A percentile compares a stretch with the other conserved stretches of the same genome.
phyloP scores from a whole-genome alignment of 2,797 vertebrate species.

The Leptatherina wallacei region DNA sequence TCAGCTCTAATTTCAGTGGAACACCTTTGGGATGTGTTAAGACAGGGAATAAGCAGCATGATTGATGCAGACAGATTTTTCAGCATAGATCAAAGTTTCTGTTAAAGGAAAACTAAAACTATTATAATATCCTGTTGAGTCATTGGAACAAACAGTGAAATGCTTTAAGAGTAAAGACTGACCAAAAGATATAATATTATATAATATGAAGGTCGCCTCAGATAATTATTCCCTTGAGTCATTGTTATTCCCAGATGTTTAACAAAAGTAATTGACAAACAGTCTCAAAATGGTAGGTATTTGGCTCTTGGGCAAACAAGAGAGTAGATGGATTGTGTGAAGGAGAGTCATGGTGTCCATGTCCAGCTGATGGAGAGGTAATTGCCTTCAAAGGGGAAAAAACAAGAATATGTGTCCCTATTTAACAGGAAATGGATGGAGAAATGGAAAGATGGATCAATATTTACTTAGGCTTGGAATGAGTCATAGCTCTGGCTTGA shows the following conservation, averaged over 20 bases:
- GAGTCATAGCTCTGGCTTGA: constrained; percentile 49
- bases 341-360: not conserved
- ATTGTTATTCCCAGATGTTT: constrained; percentile 12
- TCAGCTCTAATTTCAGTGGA: too few relatives aligned
- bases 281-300: constrained; percentile 15
- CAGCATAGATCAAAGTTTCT: too few relatives aligned
- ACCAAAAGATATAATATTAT: not conserved
- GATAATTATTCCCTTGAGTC: constrained; percentile 32
- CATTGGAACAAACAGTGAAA: too few relatives aligned
- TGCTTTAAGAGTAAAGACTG: not conserved
- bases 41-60: too few relatives aligned
- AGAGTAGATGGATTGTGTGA: constrained; percentile 23
- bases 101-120: too few relatives aligned
- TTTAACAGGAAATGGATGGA: constrained; percentile 54
- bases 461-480: constrained; percentile 58
- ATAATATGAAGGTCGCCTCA: constrained; percentile 5
- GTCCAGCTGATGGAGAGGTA: constrained; percentile 31
- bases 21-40: too few relatives aligned
- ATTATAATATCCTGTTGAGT: too few relatives aligned
- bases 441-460: constrained; percentile 63
- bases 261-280: constrained; percentile 19
- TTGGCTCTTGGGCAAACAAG: constrained; percentile 32
- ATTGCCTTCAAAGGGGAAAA: constrained; percentile 50
- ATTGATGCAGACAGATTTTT: too few relatives aligned
- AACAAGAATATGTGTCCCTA: constrained; percentile 26